Conservation (phyloP, 2,113 vertebrate genomes). For the Siphamia tubifer region DNA sequence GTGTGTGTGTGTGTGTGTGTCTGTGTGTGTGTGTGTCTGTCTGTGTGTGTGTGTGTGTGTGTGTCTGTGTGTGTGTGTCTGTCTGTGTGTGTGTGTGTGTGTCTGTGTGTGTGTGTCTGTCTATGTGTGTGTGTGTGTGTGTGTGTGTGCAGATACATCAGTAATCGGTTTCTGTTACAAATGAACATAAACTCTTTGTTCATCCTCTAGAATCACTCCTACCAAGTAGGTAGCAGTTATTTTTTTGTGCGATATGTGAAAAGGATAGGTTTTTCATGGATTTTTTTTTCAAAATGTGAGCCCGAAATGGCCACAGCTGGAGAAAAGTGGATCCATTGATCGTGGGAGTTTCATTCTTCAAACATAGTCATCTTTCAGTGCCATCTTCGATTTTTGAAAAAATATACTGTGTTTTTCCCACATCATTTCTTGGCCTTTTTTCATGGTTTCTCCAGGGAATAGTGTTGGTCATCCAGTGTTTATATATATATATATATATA, state of each 20-base stretch:
- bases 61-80: no score
- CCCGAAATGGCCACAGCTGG: slow-evolving; percentile 57
- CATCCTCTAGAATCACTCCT: slow-evolving; percentile 21
- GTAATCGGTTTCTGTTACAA: slow-evolving; percentile 34
- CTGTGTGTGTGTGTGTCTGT: no score
- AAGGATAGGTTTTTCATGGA: slow-evolving; percentile 48
- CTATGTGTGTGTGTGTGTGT: slow-evolving; percentile 18
- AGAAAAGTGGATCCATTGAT: slow-evolving; percentile 70
- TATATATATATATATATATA: no score
- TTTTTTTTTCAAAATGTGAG: slow-evolving; percentile 29
- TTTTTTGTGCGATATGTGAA: slow-evolving; percentile 25
- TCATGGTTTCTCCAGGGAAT: slow-evolving; percentile 24
- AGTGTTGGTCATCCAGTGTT: slow-evolving; percentile 4
- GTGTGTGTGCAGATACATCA: slow-evolving; percentile 3
- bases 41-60: no score
- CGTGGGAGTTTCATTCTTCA: slow-evolving; percentile 61
- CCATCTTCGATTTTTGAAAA: slow-evolving; percentile 61
- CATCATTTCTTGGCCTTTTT: slow-evolving; percentile 43
- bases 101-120: no score
- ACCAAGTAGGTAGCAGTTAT: slow-evolving; percentile 30
- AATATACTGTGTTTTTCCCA: slow-evolving; percentile 42
- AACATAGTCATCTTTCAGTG: slow-evolving; percentile 53
- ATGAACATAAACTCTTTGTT: slow-evolving; percentile 41
- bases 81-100: no score
- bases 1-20: slow-evolving; percentile 4